Evolutionary conservation across 2,888 invertebrate genomes (phyloP).

Genomic region (Lasioglossum villosulum): DNA sequence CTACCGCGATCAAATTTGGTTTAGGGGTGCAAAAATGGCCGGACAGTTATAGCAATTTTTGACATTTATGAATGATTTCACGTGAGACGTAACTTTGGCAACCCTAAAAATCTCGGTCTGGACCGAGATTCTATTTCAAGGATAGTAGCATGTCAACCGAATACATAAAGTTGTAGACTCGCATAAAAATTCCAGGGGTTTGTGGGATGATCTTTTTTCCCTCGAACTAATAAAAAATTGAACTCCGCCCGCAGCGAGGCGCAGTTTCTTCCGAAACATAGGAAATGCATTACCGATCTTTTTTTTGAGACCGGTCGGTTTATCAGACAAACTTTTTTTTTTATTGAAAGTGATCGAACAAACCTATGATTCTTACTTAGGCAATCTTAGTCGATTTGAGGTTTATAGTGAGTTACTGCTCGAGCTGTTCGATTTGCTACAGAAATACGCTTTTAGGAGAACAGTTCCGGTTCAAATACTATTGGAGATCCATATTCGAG

Average conservation of each 20-base stretch:
- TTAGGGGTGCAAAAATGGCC: background rate
- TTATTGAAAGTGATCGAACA: background rate
- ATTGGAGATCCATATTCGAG: background rate
- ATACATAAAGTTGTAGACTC: background rate
- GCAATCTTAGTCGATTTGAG: background rate
- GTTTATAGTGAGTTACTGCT: background rate
- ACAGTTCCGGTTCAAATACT: background rate
- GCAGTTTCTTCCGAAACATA: slow-evolving; percentile 9
- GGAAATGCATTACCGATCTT: slow-evolving; percentile 2
- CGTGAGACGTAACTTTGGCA: background rate
- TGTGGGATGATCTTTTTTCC: background rate
- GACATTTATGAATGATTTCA: background rate
- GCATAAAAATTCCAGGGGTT: background rate
- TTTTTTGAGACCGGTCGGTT: background rate
- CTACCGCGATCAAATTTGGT: background rate
- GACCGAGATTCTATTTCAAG: background rate
- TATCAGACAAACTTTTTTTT: slow-evolving; percentile 5
- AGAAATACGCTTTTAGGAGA: slow-evolving; percentile 8
- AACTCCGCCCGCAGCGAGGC: background rate
- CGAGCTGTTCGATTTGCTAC: background rate
- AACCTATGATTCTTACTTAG: slow-evolving; percentile 7
- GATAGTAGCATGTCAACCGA: background rate
- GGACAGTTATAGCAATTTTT: background rate
- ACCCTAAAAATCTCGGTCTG: background rate
- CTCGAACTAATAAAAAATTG: slow-evolving; percentile 12